Conservation (phyloP, 2,888 invertebrate genomes). For the Busseola fusca region DNA sequence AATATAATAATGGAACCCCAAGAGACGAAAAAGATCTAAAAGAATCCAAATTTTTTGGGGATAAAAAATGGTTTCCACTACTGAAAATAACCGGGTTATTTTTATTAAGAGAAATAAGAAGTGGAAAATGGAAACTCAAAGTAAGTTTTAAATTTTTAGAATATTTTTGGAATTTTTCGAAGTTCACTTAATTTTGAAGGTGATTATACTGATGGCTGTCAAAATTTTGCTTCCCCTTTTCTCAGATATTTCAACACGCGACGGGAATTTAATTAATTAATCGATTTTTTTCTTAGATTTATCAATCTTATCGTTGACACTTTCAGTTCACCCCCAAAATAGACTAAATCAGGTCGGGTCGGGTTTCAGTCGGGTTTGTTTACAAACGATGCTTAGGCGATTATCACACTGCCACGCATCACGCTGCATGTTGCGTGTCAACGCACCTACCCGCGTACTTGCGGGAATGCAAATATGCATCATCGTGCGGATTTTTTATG, state of each 20-base stretch:
- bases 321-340: not conserved
- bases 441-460: too few relatives aligned
- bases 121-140: slow-evolving; percentile 3
- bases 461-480: too few relatives aligned
- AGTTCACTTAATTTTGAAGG: slow-evolving; percentile 27
- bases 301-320: not conserved
- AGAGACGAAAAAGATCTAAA: not conserved
- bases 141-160: slow-evolving; percentile 6
- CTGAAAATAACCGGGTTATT: not conserved
- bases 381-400: too few relatives aligned
- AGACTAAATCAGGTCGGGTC: not conserved
- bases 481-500: too few relatives aligned
- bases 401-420: too few relatives aligned
- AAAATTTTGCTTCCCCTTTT: slow-evolving; percentile 14
- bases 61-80: not conserved
- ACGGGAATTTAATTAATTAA: slow-evolving; percentile 11
- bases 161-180: slow-evolving; percentile 6
- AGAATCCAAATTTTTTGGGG: not conserved
- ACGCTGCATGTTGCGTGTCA: too few relatives aligned
- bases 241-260: slow-evolving; percentile 10
- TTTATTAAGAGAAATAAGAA: not conserved
- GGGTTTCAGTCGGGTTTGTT: too few relatives aligned
- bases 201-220: slow-evolving; percentile 20
- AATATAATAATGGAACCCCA: slow-evolving; percentile 5
- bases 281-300: not conserved